Evolutionary conservation across 2,797 vertebrate species (phyloP).

Genomic region (Etheostoma perlongum): DNA sequence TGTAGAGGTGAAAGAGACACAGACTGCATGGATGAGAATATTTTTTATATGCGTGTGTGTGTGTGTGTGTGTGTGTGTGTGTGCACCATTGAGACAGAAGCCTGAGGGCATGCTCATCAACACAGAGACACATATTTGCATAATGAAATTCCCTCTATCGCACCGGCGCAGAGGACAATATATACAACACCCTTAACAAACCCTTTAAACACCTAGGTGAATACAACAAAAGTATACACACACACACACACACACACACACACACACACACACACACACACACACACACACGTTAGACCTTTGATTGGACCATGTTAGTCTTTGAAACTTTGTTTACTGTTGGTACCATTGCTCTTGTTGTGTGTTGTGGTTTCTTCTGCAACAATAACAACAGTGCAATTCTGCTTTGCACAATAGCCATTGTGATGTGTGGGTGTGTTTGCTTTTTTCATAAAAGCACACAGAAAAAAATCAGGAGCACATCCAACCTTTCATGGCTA

Average conservation of each 20-base stretch:
- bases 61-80: conserved; percentile 41
- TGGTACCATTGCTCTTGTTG: conserved; percentile 15
- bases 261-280: conserved; percentile 8
- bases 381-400: conserved; percentile 28
- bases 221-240: conserved; percentile 49
- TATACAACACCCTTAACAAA: conserved; percentile 78
- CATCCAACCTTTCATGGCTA: conserved; percentile 5
- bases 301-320: conserved; percentile 40
- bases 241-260: conserved; percentile 16
- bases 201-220: conserved; percentile 71
- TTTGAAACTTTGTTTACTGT: conserved; percentile 40
- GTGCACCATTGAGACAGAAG: conserved; percentile 65
- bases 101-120: conserved; percentile 81
- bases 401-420: conserved; percentile 17
- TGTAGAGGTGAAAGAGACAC: conserved; percentile 20
- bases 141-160: conserved; percentile 81
- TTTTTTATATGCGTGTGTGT: conserved; percentile 51
- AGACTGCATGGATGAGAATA: conserved; percentile 53
- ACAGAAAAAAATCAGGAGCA: conserved; percentile 12
- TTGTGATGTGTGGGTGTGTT: neutral
- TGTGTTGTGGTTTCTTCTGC: conserved; percentile 22
- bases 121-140: conserved; percentile 78
- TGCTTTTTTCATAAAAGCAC: conserved; percentile 11
- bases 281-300: conserved; percentile 23
- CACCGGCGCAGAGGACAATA: conserved; percentile 71